Conservation (phyloP, 2,888 invertebrate species). For the Dugesia japonica region DNA sequence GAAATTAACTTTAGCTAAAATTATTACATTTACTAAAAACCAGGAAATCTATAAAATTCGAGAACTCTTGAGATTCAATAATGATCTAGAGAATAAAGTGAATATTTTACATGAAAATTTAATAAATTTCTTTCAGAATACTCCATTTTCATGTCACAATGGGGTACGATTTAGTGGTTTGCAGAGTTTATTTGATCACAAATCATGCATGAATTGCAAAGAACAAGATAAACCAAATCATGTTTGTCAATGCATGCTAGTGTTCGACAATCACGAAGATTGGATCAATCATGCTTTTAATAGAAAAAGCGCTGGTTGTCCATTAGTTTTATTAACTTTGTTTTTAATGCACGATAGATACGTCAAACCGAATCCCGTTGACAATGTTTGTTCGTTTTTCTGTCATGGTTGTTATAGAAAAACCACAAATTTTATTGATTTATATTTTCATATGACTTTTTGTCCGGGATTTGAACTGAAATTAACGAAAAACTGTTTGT, state of each 20-base stretch:
- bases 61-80: not conserved
- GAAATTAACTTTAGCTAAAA: not conserved
- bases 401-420: slow-evolving; percentile 2
- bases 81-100: not conserved
- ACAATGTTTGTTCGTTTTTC: not conserved
- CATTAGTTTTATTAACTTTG: not conserved
- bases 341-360: not conserved
- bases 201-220: not conserved
- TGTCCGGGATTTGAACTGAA: not conserved
- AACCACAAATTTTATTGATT: not conserved
- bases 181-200: not conserved
- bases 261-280: not conserved
- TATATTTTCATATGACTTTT: slow-evolving; percentile 7
- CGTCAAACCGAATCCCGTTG: not conserved
- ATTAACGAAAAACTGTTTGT: not conserved
- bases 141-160: not conserved
- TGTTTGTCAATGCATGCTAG: not conserved
- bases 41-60: not conserved
- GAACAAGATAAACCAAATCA: not conserved
- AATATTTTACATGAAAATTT: not conserved
- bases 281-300: not conserved
- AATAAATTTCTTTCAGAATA: not conserved
- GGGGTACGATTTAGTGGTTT: not conserved
- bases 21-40: not conserved
- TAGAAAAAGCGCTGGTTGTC: not conserved